phyloP scores from a whole-genome alignment of 2,113 vertebrate genomes.

The Heterotis niloticus region DNA sequence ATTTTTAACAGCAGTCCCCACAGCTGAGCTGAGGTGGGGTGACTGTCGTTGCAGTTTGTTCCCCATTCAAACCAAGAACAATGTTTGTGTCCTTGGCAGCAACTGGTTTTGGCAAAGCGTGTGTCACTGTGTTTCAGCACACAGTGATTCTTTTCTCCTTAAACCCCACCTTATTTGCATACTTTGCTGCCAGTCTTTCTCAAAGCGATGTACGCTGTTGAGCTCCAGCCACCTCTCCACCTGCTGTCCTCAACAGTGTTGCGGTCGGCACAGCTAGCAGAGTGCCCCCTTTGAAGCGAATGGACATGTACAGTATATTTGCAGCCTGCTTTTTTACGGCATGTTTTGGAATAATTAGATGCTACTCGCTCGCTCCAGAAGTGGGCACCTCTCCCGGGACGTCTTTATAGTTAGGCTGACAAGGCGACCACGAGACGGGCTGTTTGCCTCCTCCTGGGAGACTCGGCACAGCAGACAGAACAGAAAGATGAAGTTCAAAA shows the following conservation, averaged over 20 bases:
- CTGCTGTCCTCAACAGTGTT: too few relatives aligned
- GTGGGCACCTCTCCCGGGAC: background rate
- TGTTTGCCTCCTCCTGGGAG: background rate
- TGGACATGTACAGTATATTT: too few relatives aligned
- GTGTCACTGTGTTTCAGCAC: background rate
- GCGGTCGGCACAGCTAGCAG: background rate
- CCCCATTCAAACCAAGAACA: background rate
- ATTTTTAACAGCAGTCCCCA: slow-evolving; percentile 30
- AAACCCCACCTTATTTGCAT: too few relatives aligned
- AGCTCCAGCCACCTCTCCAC: background rate
- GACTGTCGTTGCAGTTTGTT: background rate
- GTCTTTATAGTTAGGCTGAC: background rate
- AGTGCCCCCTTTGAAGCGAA: background rate
- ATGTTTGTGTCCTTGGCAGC: background rate
- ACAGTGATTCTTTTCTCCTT: background rate
- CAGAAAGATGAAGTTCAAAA: too few relatives aligned
- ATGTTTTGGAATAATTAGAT: background rate
- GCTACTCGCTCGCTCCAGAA: background rate
- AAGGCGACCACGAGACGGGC: background rate
- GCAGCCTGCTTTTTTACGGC: background rate
- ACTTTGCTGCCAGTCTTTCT: too few relatives aligned
- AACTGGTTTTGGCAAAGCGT: slow-evolving; percentile 4
- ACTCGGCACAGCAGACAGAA: too few relatives aligned
- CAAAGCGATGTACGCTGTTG: too few relatives aligned
- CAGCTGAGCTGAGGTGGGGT: background rate